Evolutionary conservation across 2,888 invertebrate species (phyloP).

Genomic region (Sialis lutaria): DNA sequence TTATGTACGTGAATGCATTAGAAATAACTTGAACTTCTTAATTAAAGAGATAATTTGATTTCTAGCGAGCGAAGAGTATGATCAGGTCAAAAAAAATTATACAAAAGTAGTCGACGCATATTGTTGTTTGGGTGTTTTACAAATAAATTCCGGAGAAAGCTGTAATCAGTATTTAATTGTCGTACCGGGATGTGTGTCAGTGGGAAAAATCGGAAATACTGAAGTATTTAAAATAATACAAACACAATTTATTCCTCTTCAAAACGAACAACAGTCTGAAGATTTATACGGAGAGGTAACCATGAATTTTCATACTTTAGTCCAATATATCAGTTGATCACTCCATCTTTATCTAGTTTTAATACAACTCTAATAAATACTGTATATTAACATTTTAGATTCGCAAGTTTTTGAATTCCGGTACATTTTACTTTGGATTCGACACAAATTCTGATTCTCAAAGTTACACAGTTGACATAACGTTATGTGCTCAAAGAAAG

Average conservation of each 20-base stretch:
- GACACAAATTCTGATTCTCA: slow-evolving; percentile 19
- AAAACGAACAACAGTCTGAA: slow-evolving; percentile 45
- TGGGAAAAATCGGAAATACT: slow-evolving; percentile 86
- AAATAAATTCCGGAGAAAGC: slow-evolving; percentile 68
- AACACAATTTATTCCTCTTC: slow-evolving; percentile 76
- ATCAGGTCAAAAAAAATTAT: slow-evolving; percentile 76
- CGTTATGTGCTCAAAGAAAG: slow-evolving; percentile 82
- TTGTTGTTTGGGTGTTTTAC: slow-evolving; percentile 87
- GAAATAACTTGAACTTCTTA: background rate
- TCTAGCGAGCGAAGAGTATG: slow-evolving; percentile 67
- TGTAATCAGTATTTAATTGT: slow-evolving; percentile 78
- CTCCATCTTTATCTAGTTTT: no score
- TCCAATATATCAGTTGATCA: background rate
- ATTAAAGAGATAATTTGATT: slow-evolving; percentile 9
- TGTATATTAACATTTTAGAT: slow-evolving; percentile 17
- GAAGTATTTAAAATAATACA: slow-evolving; percentile 92
- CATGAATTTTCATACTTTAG: no score
- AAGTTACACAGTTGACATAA: slow-evolving; percentile 63
- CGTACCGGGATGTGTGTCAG: slow-evolving; percentile 89
- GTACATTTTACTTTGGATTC: slow-evolving; percentile 96
- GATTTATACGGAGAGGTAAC: slow-evolving; percentile 38
- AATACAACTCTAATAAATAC: background rate
- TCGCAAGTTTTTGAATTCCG: slow-evolving; percentile 87
- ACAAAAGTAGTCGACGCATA: slow-evolving; percentile 87
- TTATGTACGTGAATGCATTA: slow-evolving; percentile 37